These are phyloP conservation scores for Copidosoma aretas DNA, from an alignment of 2,888 invertebrate genomes.

Conservation along the genomic window DNA sequence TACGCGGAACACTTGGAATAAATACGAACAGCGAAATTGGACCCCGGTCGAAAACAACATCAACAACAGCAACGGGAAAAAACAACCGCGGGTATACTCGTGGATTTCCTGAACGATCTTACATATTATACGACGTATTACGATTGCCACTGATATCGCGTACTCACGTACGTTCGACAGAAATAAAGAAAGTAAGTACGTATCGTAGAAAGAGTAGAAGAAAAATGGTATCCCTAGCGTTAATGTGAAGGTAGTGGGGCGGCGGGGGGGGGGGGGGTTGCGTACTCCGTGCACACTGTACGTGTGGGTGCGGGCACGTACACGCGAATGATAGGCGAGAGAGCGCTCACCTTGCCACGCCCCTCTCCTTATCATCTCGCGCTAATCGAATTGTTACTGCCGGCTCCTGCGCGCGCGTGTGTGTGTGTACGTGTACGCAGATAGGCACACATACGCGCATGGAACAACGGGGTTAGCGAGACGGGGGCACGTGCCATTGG, in stretches of 20 bases:
- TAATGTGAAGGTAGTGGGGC: background rate
- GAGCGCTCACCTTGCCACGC: constrained; percentile 39
- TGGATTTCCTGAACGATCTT: too few species aligned
- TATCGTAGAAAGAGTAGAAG: background rate
- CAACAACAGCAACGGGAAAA: too few species aligned
- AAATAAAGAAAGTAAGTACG: too few species aligned
- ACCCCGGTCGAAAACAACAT: too few species aligned
- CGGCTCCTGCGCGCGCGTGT: background rate
- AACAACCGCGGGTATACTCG: too few species aligned
- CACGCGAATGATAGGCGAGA: constrained; percentile 1
- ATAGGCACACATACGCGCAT: too few species aligned
- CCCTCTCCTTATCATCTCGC: constrained; percentile 35
- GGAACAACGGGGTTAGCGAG: background rate
- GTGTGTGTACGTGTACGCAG: background rate
- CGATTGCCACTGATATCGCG: too few species aligned
- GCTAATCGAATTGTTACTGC: constrained; percentile 40
- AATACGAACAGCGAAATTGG: too few species aligned
- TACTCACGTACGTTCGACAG: too few species aligned
- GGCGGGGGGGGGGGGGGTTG: background rate
- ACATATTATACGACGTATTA: too few species aligned
- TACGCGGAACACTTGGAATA: too few species aligned
- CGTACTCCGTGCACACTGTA: background rate
- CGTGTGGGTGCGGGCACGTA: too few species aligned
- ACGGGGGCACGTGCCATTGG: constrained; percentile 19
- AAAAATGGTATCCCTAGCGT: background rate